Conservation (phyloP, 2,113 vertebrate species). For the Elanoides forficatus region DNA sequence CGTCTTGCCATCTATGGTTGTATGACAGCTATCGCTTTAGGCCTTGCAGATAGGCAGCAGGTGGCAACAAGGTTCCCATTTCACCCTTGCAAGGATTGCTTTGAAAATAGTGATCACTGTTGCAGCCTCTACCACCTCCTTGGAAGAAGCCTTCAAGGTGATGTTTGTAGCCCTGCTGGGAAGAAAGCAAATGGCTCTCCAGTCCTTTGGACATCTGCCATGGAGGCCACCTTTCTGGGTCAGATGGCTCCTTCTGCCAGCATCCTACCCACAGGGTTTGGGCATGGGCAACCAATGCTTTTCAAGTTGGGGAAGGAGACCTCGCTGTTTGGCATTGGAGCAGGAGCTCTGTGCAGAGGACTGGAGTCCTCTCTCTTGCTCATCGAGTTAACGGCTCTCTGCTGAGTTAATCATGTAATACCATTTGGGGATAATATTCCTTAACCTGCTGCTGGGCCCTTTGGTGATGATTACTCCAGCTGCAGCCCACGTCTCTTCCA, state of each 20-base stretch:
- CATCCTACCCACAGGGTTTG: neutral
- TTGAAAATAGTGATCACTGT: neutral
- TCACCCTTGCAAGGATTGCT: neutral
- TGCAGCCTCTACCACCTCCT: neutral
- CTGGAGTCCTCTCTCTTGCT: neutral
- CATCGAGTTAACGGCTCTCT: neutral
- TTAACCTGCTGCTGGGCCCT: neutral
- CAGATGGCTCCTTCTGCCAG: neutral
- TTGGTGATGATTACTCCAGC: neutral
- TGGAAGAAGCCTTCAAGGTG: neutral
- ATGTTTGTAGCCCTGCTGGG: neutral
- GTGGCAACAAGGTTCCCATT: neutral
- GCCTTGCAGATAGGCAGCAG: neutral
- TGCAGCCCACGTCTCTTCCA: neutral
- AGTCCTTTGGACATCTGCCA: neutral
- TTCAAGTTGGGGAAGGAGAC: neutral
- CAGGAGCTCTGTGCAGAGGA: neutral
- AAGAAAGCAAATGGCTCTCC: neutral
- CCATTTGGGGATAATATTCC: neutral
- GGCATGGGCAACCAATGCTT: accelerated
- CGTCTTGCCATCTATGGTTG: neutral
- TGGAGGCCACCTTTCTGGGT: neutral
- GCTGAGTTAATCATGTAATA: neutral
- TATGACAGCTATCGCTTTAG: neutral
- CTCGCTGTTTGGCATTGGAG: accelerated